These are phyloP conservation scores for Drosophila cracens DNA, from an alignment of 2,888 invertebrate genomes.

Conservation along the genomic window DNA sequence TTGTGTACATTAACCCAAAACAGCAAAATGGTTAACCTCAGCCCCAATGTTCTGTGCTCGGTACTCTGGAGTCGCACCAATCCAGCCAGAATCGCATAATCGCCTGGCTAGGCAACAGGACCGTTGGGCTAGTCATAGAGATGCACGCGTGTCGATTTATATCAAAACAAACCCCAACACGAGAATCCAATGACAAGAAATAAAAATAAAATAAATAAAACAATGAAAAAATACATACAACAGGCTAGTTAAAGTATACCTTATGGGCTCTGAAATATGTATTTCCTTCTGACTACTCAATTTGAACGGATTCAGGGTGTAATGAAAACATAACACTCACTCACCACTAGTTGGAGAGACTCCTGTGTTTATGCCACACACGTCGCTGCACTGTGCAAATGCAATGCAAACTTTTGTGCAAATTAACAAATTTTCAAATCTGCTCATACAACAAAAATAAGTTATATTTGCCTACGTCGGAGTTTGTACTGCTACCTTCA, in stretches of 20 bases:
- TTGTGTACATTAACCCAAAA: constrained; percentile 51
- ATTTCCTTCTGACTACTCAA: neutral
- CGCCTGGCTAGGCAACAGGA: constrained; percentile 26
- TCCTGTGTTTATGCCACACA: constrained; percentile 65
- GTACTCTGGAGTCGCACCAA: neutral
- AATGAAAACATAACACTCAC: neutral
- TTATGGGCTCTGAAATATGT: neutral
- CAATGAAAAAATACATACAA: neutral
- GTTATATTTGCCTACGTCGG: constrained; percentile 71
- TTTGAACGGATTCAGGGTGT: neutral
- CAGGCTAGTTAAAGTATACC: neutral
- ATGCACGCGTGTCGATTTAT: constrained; percentile 3
- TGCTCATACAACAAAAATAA: constrained; percentile 61
- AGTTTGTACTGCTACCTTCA: constrained; percentile 59
- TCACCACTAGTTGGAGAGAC: constrained; percentile 4
- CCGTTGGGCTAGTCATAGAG: constrained; percentile 7
- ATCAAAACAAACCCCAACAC: neutral
- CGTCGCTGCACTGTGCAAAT: constrained; percentile 65
- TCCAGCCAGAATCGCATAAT: constrained; percentile 44
- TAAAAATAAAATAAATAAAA: neutral
- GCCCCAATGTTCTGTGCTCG: neutral
- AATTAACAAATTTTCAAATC: constrained; percentile 77
- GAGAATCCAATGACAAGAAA: neutral
- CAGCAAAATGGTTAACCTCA: constrained; percentile 34
- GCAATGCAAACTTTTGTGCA: constrained; percentile 74